A percentile compares a stretch with the other conserved stretches of the same genome.
phyloP scores from a whole-genome alignment of 2,888 invertebrate genomes.

The Corythucha ciliata region DNA sequence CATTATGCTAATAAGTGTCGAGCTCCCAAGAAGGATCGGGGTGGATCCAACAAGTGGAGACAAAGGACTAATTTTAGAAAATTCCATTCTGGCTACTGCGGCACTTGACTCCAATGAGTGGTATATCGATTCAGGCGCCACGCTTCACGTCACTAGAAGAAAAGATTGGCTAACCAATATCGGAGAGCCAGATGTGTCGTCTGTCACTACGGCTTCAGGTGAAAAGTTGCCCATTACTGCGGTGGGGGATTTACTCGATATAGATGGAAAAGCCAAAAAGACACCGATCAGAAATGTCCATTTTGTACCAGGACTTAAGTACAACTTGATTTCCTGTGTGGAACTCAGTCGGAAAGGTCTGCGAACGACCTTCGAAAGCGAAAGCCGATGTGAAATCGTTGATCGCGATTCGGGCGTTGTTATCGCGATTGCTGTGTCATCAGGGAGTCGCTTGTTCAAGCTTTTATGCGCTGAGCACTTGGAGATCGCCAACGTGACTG shows the following conservation, averaged over 20 bases:
- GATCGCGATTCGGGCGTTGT: constrained; percentile 2
- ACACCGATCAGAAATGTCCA: constrained; percentile 8
- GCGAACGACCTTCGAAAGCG: constrained; percentile 4
- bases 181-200: background rate
- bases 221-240: constrained; percentile 9
- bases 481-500: constrained; percentile 4
- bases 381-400: constrained; percentile 9
- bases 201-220: constrained; percentile 12
- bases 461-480: constrained; percentile 4
- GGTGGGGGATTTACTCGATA: constrained; percentile 12
- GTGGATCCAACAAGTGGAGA: background rate
- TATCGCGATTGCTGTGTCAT: constrained; percentile 1
- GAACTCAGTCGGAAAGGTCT: constrained; percentile 12
- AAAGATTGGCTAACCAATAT: constrained; percentile 11
- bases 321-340: constrained; percentile 12
- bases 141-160: constrained; percentile 2
- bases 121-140: constrained; percentile 13
- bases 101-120: constrained; percentile 3
- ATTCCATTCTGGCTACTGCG: constrained; percentile 1
- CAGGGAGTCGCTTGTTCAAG: constrained; percentile 7
- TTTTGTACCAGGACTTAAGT: constrained; percentile 9
- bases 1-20: background rate
- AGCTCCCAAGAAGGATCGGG: background rate
- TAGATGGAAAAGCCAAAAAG: constrained; percentile 8
- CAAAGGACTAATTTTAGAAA: constrained; percentile 6